Base-by-base conservation (phyloP, 2,888 invertebrate species). In the Sepiola atlantica region DNA sequence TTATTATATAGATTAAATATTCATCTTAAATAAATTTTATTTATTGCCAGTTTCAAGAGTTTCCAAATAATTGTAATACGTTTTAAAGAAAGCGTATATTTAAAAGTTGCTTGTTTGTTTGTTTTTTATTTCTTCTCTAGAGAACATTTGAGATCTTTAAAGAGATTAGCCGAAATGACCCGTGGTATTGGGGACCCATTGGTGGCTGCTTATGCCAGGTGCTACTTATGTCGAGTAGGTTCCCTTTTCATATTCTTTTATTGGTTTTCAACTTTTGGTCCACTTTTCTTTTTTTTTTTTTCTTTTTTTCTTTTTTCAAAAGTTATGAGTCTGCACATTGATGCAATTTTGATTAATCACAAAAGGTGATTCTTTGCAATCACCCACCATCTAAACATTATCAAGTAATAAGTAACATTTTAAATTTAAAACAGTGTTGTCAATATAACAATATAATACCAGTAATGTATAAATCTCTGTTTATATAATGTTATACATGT, bases 111-210 rank as follows among this genome's bases (percentile, higher is more conserved):
- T 14, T 16, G 28, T n/a, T n/a, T 77, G 16, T 18, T 77, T n/a
- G 16, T 57, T 35, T 91, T 28, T 54, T 55, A 55, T 55, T 35
- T 93, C n/a, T 94, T 94, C 95, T 97, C 92, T 95, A 98, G 98
- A 95, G 98, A 99, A 97, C 98, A 98, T 97, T 96, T 97, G 20
- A 96, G 96, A 94, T 97, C 98, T 10, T 97, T 99, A 54, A 97
- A 98, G 94, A 98, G 99, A 95, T 98, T 99, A 95, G 98, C 98
- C 0, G 98, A 98, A 96, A 99, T 99, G 98, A 98, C 99, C 94
- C 98, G 99, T 96, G 99, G 99, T 24, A 98, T 99, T 95, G 99
- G 99, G 0, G 99, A 99, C 97, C 99, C 99, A 0, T 97, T 99
- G 94, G 99, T 99, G 4, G 98, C 99, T 14, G 98, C 98, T 45